Conservation (phyloP, 2,797 vertebrate species). For the Pteropus rufus region DNA sequence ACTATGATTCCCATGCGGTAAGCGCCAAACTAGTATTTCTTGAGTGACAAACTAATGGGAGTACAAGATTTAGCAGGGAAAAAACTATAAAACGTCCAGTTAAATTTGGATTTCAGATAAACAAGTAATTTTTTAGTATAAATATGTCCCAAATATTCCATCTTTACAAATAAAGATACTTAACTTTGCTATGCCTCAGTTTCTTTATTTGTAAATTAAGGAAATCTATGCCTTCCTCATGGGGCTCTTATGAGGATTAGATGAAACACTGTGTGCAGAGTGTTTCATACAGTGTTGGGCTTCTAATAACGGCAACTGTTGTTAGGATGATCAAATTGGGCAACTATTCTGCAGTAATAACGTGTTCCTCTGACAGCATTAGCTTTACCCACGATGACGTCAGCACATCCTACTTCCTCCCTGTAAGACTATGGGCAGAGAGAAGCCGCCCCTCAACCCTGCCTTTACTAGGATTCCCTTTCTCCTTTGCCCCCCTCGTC, state of each 20-base stretch:
- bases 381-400: not conserved
- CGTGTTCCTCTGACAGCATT: not conserved
- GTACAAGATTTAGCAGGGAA: not conserved
- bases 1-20: accelerated
- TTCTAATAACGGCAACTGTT: not conserved
- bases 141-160: not conserved
- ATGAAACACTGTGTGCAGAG: not conserved
- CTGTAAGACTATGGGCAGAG: not conserved
- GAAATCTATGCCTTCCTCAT: not conserved
- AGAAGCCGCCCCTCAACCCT: accelerated
- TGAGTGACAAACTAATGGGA: not conserved
- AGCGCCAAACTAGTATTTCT: not conserved
- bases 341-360: not conserved
- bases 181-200: not conserved
- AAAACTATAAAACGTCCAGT: not conserved
- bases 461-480: not conserved
- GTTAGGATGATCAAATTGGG: not conserved
- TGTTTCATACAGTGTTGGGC: not conserved
- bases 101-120: not conserved
- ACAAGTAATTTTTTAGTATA: not conserved
- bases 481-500: not conserved
- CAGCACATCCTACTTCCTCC: not conserved
- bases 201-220: not conserved
- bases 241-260: not conserved
- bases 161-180: not conserved